Base-by-base conservation (phyloP, 2,797 vertebrate genomes). In the Tokudaia muenninki region DNA sequence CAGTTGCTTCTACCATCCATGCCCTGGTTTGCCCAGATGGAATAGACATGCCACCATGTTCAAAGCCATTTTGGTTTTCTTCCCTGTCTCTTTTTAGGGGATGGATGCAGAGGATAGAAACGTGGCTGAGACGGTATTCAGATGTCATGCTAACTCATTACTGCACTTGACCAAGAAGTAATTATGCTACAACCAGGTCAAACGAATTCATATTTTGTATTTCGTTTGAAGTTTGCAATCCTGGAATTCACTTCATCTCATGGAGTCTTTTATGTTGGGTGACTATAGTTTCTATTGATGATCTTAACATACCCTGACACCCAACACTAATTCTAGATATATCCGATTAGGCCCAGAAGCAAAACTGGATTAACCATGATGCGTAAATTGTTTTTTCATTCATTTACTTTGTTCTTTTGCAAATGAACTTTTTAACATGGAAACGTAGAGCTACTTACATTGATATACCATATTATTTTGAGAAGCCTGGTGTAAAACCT, bases 291-390 rank as follows among this genome's bases (percentile, higher is more conserved):
- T 95, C 74, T 97, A 95, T 94, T 97, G 98, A 97, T 97, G 96
- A 95, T 97, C 92, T 97, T 97, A 98, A 98, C 93, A 97, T 96
- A 98, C 93, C 97, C 98, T 98, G 98, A 98, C 98, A 98, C 96
- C 97, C 98, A 98, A 97, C 98, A 98, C 97, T 97, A 98, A 98
- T 98, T 98, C 97, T 98, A 98, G 98, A 98, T 98, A 98, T 98
- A 98, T 98, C 97, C 97, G 98, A 97, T 98, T 98, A 98, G 98
- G 96, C 95, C 97, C 95, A 98, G 97, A 98, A 98, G 98, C 97
- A 98, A 98, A 98, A 98, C 98, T 98, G 98, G 97, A 98, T 98
- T 98, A 98, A 95, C 95, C 96, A 95, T 97, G 97, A 90, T 98
- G 98, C 95, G 98, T 98, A 98, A 98, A 98, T 98, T 98, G 98